These are phyloP conservation scores for Notodonta ziczac DNA, from an alignment of 2,888 invertebrate species.

Conservation along the genomic window DNA sequence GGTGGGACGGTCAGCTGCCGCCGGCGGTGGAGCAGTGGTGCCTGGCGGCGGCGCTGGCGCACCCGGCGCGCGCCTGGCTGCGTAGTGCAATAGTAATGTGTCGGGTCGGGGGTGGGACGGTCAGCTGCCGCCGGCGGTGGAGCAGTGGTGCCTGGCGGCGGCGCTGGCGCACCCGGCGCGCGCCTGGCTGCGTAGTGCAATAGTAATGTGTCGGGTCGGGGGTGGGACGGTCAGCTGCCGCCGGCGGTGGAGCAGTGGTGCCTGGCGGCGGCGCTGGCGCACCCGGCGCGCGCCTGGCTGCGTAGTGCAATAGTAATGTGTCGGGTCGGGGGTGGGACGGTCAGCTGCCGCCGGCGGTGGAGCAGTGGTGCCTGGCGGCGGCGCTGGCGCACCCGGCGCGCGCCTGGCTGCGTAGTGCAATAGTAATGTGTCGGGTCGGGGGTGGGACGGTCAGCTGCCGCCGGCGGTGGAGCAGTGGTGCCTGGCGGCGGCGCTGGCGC, in stretches of 20 bases:
- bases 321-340: not conserved
- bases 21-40: conserved; percentile 65
- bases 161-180: conserved; percentile 67
- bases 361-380: conserved; percentile 68
- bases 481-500: conserved; percentile 64
- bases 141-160: conserved; percentile 68
- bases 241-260: conserved; percentile 65
- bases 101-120: not conserved
- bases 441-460: conserved; percentile 56
- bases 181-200: conserved; percentile 69
- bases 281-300: conserved; percentile 73
- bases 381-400: conserved; percentile 67
- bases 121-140: conserved; percentile 56
- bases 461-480: conserved; percentile 65
- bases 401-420: conserved; percentile 69
- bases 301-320: conserved; percentile 30
- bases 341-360: conserved; percentile 56
- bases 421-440: not conserved
- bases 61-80: conserved; percentile 73
- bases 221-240: conserved; percentile 56
- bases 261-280: conserved; percentile 64
- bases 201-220: not conserved
- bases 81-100: conserved; percentile 30
- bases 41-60: conserved; percentile 64
- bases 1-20: conserved; percentile 56